Base-by-base conservation (phyloP, 1,140 invertebrate genomes). In the Zaprionus africanus region DNA sequence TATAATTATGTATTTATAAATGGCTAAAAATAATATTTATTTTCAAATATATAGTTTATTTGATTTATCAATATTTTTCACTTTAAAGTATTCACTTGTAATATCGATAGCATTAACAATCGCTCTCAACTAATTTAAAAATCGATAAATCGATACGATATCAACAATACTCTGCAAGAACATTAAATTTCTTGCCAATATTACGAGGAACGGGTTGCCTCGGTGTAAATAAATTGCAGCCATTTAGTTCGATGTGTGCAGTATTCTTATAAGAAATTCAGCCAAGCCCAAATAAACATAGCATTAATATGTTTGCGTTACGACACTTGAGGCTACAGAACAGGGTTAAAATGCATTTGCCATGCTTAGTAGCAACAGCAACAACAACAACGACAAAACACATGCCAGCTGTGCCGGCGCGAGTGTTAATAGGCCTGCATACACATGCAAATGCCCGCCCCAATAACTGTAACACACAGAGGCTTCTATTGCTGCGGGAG, bases 351-450 rank as follows among this genome's bases (percentile, higher is more conserved):
- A 53, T 60, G 4, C 61, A 79, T 31, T 65, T 85, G 22, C 72
- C 76, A 17, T 60, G 54, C 62, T 13, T 53, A 38, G 62, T 56
- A 59, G 71, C 76, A 43, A n/a, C 28, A 28, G 2, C 13, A 53
- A 34, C 26, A 43, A 34, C 63, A 64, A 54, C 61, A 60, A 64
- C 43, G 17, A 26, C 78, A 76, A 85, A 81, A 76, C 79, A 84
- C 81, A 90, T 79, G 85, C 71, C 78, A 79, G 66, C 79, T 79
- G 72, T 65, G 72, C 72, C 85, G 73, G 86, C 79, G 68, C 81
- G 82, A 85, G 82, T 75, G 60, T 68, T 61, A 17, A 75, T 84
- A 69, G 85, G 72, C 34, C 19, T 60, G 49, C 73, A 76, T 15
- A 72, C 68, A 60, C 64, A 78, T 9, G 54, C 64, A 15, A 61